Evolutionary conservation across 2,888 invertebrate species (phyloP).

Genomic region (Drosophila pseudotakahashii): DNA sequence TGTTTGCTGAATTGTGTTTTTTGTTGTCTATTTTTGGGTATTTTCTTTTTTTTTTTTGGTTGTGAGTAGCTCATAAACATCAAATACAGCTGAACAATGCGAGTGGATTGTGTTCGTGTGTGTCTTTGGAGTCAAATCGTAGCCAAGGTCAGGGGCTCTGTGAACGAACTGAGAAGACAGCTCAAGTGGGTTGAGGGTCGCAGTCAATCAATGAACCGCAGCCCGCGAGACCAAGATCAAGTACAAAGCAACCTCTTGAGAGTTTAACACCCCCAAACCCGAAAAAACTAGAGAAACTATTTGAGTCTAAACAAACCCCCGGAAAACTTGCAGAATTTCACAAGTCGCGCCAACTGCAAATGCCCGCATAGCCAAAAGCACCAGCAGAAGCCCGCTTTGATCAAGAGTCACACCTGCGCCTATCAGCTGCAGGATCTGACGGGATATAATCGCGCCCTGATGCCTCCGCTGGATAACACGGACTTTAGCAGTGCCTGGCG

Average conservation of each 20-base stretch:
- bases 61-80: constrained; percentile 32
- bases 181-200: constrained; percentile 50
- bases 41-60: constrained; percentile 25
- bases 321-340: constrained; percentile 72
- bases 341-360: constrained; percentile 74
- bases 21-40: constrained; percentile 50
- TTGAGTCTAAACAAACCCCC: neutral
- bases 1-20: constrained; percentile 27
- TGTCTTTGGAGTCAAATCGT: constrained; percentile 53
- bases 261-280: neutral
- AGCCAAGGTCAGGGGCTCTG: constrained; percentile 73
- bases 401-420: constrained; percentile 79
- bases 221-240: constrained; percentile 52
- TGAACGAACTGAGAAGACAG: constrained; percentile 66
- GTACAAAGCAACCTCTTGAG: constrained; percentile 56
- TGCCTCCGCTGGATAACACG: constrained; percentile 82
- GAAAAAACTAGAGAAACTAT: neutral
- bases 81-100: constrained; percentile 56
- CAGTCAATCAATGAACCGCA: constrained; percentile 67
- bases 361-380: constrained; percentile 62
- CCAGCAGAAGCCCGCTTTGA: constrained; percentile 58
- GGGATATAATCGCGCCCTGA: constrained; percentile 76
- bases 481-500: constrained; percentile 68
- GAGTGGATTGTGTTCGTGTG: constrained; percentile 30
- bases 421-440: constrained; percentile 82